Evolutionary conservation across 2,888 invertebrate species (phyloP).

Genomic region (Rosalia funebris): DNA sequence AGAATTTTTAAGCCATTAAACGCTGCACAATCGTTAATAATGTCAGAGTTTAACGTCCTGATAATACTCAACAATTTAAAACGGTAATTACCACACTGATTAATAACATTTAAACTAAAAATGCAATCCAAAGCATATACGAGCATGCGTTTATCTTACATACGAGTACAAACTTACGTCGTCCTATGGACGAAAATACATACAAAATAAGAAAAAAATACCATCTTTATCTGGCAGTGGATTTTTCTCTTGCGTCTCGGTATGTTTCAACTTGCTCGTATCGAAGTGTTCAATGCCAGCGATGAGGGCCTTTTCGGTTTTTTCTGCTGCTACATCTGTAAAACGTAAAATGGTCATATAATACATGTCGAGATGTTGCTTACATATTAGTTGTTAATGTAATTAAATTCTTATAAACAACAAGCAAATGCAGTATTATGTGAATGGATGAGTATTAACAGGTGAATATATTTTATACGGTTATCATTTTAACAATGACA

Average conservation of each 20-base stretch:
- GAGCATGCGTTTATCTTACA: neutral
- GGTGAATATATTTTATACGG: too few species aligned
- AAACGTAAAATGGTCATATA: slow-evolving; percentile 42
- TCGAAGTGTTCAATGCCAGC: slow-evolving; percentile 89
- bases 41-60: neutral
- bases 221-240: slow-evolving; percentile 94
- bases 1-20: neutral
- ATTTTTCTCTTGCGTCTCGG: slow-evolving; percentile 92
- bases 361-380: too few species aligned
- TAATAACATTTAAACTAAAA: neutral
- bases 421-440: too few species aligned
- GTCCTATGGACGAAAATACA: too few species aligned
- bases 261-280: slow-evolving; percentile 84
- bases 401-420: too few species aligned
- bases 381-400: too few species aligned
- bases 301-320: slow-evolving; percentile 84
- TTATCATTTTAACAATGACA: too few species aligned
- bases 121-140: slow-evolving; percentile 6
- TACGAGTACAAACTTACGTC: too few species aligned
- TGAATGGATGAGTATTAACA: too few species aligned
- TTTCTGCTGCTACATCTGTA: slow-evolving; percentile 88
- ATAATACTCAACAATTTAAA: neutral
- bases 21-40: neutral
- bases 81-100: neutral
- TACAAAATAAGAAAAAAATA: slow-evolving; percentile 63